Conservation (phyloP, 2,888 invertebrate genomes). For the Plagiodera versicolora region DNA sequence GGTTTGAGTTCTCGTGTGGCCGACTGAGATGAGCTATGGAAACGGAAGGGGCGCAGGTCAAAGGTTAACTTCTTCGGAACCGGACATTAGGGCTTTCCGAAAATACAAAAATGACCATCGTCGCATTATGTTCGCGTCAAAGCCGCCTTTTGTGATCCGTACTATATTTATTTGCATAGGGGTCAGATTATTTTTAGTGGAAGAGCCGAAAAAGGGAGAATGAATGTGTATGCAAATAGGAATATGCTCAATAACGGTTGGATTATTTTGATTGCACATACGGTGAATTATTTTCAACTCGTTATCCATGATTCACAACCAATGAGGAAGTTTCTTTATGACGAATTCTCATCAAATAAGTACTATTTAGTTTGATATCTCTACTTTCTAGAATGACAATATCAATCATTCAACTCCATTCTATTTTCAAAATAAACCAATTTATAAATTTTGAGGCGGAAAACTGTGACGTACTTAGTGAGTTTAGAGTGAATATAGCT, state of each 20-base stretch:
- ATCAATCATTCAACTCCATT: no score
- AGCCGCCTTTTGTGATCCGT: constrained; percentile 35
- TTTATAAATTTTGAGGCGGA: no score
- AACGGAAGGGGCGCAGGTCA: constrained; percentile 36
- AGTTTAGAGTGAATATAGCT: no score
- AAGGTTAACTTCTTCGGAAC: constrained; percentile 50
- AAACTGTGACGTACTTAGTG: no score
- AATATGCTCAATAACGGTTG: neutral
- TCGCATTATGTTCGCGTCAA: constrained; percentile 29
- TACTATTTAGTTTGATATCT: no score
- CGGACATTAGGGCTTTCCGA: constrained; percentile 45
- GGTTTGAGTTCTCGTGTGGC: neutral
- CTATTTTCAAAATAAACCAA: no score
- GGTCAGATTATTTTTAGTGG: constrained; percentile 41
- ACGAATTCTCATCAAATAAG: no score
- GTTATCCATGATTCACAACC: no score
- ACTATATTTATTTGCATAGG: constrained; percentile 45
- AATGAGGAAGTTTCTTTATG: no score
- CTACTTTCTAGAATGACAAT: no score
- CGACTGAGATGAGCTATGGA: neutral
- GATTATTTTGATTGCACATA: neutral
- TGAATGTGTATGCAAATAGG: constrained; percentile 5
- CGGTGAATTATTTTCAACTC: no score
- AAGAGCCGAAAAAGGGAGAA: neutral
- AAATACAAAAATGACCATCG: constrained; percentile 51